Evolutionary conservation across 2,113 vertebrate genomes (phyloP).

Genomic region (Boulengeromyrus knoepffleri): DNA sequence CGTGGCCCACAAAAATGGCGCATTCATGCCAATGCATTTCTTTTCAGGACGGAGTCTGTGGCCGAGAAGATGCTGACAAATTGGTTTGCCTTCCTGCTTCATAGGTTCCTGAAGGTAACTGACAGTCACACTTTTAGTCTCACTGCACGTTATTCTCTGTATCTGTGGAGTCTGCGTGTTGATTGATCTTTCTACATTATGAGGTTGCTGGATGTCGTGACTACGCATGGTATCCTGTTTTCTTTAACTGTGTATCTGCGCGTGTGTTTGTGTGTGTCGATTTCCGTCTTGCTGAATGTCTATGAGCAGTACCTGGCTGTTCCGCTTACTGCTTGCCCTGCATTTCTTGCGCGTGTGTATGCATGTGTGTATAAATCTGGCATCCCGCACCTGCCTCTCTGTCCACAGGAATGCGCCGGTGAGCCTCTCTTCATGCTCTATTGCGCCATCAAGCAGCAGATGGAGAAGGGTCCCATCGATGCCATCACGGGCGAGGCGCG

Average conservation of each 20-base stretch:
- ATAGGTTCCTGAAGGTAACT: conserved; percentile 73
- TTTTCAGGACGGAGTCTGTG: conserved; percentile 69
- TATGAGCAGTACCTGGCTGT: not conserved
- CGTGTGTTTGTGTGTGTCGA: not conserved
- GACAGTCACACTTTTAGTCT: not conserved
- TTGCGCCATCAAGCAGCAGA: conserved; percentile 99
- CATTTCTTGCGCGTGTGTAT: not conserved
- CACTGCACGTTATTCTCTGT: not conserved
- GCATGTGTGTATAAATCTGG: not conserved
- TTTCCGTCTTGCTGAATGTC: not conserved
- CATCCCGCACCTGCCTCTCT: not conserved
- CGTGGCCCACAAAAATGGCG: not conserved
- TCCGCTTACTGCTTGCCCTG: not conserved
- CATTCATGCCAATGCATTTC: not conserved
- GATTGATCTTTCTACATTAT: not conserved
- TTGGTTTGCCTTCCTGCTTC: conserved; percentile 77
- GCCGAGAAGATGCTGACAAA: conserved; percentile 81
- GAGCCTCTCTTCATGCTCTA: conserved; percentile 98
- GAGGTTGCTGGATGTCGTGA: not conserved
- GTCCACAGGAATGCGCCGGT: conserved; percentile 80
- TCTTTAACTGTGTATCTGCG: not conserved
- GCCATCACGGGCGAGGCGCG: conserved; percentile 95
- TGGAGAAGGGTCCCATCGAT: conserved; percentile 98
- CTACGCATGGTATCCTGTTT: not conserved
- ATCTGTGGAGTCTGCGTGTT: not conserved